These are phyloP conservation scores for Grantiella picta DNA, from an alignment of 2,113 vertebrate species.

Conservation along the genomic window DNA sequence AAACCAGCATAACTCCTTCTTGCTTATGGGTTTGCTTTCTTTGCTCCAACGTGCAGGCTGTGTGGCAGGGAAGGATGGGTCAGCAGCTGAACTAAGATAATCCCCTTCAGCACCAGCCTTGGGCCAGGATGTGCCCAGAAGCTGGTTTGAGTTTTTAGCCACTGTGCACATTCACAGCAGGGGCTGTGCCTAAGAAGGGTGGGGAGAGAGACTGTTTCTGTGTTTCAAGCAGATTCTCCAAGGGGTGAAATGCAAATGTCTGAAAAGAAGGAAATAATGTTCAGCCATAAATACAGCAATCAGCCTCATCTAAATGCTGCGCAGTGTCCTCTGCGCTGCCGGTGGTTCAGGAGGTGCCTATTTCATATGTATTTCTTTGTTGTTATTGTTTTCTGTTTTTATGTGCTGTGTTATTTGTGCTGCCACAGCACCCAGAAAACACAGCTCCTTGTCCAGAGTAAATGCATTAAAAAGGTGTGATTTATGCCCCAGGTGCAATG, in stretches of 20 bases:
- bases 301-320: not conserved
- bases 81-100: not conserved
- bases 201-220: not conserved
- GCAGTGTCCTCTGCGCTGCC: accelerated
- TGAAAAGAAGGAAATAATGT: not conserved
- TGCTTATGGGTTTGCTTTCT: not conserved
- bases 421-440: not conserved
- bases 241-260: not conserved
- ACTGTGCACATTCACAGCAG: not conserved
- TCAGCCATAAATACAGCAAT: not conserved
- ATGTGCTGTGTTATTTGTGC: not conserved
- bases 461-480: not conserved
- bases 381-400: not conserved
- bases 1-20: accelerated
- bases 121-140: accelerated
- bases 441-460: not conserved
- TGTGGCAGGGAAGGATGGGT: not conserved
- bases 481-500: not conserved
- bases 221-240: not conserved
- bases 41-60: not conserved
- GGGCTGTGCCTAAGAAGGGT: not conserved
- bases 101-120: not conserved
- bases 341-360: not conserved
- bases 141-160: not conserved
- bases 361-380: not conserved